Conservation (phyloP, 2,113 vertebrate species). For the Corythornis madagascariensis region DNA sequence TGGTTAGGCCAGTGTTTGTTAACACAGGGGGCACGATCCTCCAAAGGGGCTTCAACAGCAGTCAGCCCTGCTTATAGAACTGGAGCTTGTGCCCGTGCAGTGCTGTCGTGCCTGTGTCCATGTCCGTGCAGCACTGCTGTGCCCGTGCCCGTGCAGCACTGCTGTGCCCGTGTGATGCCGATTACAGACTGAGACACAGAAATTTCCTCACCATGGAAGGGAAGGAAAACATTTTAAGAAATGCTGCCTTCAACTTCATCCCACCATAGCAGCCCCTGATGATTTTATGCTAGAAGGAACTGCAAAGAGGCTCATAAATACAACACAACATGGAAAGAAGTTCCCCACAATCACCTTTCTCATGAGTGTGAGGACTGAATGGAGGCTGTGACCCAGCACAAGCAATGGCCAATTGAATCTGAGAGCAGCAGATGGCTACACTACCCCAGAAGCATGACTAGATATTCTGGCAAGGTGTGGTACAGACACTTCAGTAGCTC, state of each 20-base stretch:
- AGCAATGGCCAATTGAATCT: background rate
- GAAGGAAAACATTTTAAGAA: background rate
- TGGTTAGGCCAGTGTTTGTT: background rate
- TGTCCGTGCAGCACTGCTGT: background rate
- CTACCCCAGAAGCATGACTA: background rate
- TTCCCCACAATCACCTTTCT: background rate
- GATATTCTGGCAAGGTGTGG: background rate
- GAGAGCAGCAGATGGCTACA: background rate
- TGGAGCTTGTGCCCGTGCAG: background rate
- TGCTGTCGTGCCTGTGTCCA: background rate
- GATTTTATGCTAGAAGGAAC: background rate
- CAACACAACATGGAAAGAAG: background rate
- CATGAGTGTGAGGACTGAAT: accelerated
- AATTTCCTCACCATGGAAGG: background rate
- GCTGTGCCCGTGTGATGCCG: background rate
- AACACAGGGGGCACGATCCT: background rate
- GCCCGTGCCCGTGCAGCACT: background rate
- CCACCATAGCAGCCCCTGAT: background rate
- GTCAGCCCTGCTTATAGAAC: background rate
- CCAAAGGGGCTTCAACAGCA: background rate
- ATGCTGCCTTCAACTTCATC: background rate
- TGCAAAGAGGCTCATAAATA: background rate
- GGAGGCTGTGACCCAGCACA: background rate
- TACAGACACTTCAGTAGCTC: background rate
- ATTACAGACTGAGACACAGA: background rate